Conservation (phyloP, 1,140 invertebrate species). For the Drosophila rhopaloa region DNA sequence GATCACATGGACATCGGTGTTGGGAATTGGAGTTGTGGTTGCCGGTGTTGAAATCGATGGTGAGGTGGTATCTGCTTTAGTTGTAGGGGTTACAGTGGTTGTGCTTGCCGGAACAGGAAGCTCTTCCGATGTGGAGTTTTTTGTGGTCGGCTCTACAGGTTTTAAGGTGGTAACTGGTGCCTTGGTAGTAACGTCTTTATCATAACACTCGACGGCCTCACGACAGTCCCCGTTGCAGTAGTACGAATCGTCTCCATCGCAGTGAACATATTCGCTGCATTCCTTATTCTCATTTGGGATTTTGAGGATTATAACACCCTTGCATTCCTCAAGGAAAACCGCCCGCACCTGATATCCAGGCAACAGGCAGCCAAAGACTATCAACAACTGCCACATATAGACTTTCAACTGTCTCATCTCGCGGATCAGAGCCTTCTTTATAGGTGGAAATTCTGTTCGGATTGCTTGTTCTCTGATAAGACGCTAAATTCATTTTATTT, state of each 20-base stretch:
- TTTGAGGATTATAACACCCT: conserved; percentile 56
- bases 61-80: neutral
- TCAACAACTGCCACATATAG: conserved; percentile 55
- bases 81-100: neutral
- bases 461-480: conserved; percentile 43
- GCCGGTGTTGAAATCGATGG: neutral
- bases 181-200: neutral
- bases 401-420: conserved; percentile 43
- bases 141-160: neutral
- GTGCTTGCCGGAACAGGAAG: neutral
- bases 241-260: conserved; percentile 70
- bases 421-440: conserved; percentile 50
- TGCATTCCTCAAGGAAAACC: conserved; percentile 64
- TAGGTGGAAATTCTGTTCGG: conserved; percentile 26
- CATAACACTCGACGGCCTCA: conserved; percentile 48
- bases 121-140: neutral
- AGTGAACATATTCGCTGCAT: conserved; percentile 72
- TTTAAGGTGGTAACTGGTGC: neutral
- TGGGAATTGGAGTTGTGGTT: neutral
- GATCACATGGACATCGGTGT: conserved; percentile 27
- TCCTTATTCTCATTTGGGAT: conserved; percentile 49
- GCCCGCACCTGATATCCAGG: conserved; percentile 22
- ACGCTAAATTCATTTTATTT: conserved; percentile 65
- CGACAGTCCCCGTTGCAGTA: conserved; percentile 66
- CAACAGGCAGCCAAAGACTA: conserved; percentile 47